Conservation (phyloP, 2,113 vertebrate genomes). For the Desmodus rotundus region DNA sequence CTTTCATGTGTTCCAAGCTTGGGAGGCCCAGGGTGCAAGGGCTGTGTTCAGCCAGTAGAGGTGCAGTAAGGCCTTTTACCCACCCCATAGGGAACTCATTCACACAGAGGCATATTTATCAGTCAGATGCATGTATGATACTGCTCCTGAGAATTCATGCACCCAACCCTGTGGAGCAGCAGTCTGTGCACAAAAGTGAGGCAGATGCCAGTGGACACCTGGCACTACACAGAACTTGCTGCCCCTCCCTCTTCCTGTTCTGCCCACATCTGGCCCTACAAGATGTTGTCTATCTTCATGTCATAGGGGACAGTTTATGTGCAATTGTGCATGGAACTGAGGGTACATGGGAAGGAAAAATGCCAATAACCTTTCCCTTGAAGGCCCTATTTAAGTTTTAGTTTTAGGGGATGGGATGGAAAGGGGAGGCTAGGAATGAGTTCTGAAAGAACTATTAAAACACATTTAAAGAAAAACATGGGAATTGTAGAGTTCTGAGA, state of each 20-base stretch:
- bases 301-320: neutral
- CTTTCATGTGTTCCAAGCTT: neutral
- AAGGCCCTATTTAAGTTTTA: neutral
- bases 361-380: neutral
- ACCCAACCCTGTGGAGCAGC: neutral
- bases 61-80: neutral
- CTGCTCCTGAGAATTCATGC: neutral
- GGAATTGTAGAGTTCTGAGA: neutral
- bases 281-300: neutral
- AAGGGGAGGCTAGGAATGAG: neutral
- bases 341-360: neutral
- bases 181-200: neutral
- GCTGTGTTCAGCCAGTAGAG: neutral
- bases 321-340: neutral
- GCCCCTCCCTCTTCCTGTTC: neutral
- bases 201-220: neutral
- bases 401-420: neutral
- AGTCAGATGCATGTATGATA: neutral
- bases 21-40: neutral
- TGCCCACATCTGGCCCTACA: neutral
- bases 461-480: neutral
- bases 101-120: neutral
- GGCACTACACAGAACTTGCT: neutral
- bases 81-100: neutral
- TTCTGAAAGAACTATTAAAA: neutral